A percentile compares a stretch with the other conserved stretches of the same genome.
Conservation (phyloP, 2,797 vertebrate genomes). For the Carapus acus region DNA sequence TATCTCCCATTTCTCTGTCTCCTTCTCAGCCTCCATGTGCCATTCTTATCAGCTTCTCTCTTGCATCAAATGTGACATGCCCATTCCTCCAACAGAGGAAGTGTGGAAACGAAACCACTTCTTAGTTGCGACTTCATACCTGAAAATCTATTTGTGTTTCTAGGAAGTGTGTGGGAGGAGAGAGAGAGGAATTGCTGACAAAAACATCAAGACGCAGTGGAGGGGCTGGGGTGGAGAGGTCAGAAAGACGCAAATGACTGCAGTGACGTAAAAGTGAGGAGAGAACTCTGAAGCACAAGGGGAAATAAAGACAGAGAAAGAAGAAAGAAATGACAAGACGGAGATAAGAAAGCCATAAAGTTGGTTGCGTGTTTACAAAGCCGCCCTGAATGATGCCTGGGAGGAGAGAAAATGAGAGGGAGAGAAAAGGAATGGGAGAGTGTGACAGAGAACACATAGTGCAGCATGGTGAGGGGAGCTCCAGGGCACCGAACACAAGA, state of each 20-base stretch:
- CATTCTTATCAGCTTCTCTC: slow-evolving; percentile 35
- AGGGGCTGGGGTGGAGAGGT: neutral
- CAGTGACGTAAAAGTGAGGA: neutral
- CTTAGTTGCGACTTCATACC: slow-evolving; percentile 49
- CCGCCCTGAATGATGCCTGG: no score
- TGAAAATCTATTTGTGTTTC: slow-evolving; percentile 45
- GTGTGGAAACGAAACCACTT: slow-evolving; percentile 48
- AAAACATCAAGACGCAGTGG: neutral
- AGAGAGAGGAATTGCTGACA: slow-evolving; percentile 5
- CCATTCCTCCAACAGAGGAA: slow-evolving; percentile 45
- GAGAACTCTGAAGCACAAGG: neutral
- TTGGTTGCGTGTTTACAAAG: no score
- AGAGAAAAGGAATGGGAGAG: slow-evolving; percentile 15
- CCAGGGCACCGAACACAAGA: slow-evolving; percentile 24
- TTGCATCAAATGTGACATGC: slow-evolving; percentile 53
- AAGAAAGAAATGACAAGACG: neutral
- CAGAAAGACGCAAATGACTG: neutral
- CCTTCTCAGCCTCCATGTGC: slow-evolving; percentile 2
- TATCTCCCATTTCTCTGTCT: slow-evolving; percentile 10
- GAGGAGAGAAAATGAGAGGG: slow-evolving; percentile 3
- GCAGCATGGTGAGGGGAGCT: slow-evolving; percentile 20
- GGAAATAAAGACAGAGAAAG: neutral
- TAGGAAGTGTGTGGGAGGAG: slow-evolving; percentile 31
- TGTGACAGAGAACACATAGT: slow-evolving; percentile 4
- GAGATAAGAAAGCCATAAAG: neutral